Evolutionary conservation across 2,797 vertebrate genomes (phyloP).

Genomic region (Poliocrania exsul): DNA sequence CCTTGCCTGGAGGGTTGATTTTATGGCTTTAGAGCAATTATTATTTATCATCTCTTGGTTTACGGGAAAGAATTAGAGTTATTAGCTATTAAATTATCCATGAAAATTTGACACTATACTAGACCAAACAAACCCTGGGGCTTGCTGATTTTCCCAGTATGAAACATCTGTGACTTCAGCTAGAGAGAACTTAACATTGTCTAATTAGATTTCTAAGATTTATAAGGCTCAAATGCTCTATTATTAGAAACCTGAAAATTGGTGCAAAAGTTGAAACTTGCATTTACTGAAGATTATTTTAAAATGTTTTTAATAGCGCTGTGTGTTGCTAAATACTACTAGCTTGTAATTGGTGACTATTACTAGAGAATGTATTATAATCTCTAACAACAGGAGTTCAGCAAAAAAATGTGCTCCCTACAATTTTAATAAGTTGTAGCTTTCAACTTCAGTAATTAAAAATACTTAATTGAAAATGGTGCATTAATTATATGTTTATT

Average conservation of each 20-base stretch:
- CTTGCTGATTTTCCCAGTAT: slow-evolving; percentile 82
- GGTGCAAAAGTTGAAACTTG: slow-evolving; percentile 66
- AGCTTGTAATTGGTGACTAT: slow-evolving; percentile 41
- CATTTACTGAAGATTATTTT: slow-evolving; percentile 69
- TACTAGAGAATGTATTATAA: background rate
- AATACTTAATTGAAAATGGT: slow-evolving; percentile 25
- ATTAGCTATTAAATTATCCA: slow-evolving; percentile 88
- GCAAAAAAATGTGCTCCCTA: background rate
- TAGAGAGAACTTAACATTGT: slow-evolving; percentile 78
- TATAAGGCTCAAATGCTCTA: slow-evolving; percentile 71
- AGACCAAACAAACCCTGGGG: slow-evolving; percentile 84
- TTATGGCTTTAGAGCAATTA: slow-evolving; percentile 77
- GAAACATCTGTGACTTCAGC: slow-evolving; percentile 82
- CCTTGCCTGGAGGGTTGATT: slow-evolving; percentile 82
- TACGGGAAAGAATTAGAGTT: slow-evolving; percentile 81
- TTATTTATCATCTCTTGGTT: slow-evolving; percentile 83
- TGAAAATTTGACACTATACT: slow-evolving; percentile 82
- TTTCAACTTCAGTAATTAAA: slow-evolving; percentile 52
- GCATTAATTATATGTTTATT: slow-evolving; percentile 32
- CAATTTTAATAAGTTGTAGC: background rate
- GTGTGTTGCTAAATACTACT: slow-evolving; percentile 3
- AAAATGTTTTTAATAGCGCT: slow-evolving; percentile 44
- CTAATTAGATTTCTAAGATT: slow-evolving; percentile 81
- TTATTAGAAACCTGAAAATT: slow-evolving; percentile 73
- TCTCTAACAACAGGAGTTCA: background rate